Evolutionary conservation across 2,888 invertebrate genomes (phyloP), one percentile per base, ranked within the genome.

Genomic region (Heteromyza rotundicornis): DNA sequence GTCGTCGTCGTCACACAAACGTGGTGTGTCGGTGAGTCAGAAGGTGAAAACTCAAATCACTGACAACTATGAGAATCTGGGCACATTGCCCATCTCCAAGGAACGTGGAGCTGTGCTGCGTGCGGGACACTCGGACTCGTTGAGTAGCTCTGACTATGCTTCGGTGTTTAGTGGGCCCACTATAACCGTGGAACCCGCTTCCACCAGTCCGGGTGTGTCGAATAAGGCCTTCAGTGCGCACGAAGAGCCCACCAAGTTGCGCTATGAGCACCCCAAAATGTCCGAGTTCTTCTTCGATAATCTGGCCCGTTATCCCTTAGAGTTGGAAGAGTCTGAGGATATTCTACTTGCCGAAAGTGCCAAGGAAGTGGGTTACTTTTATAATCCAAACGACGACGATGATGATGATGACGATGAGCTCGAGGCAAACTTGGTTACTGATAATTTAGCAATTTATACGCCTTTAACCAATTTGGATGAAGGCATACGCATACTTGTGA

Each of bases 141-240:
- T 82, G 55, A 83, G 83, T 68, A 83, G 83, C 65, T 82, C 82
- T 55, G 83, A 83, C 61, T 83, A 83, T 63, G 83, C 83, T 10
- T 83, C 83, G 0, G 83, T 83, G 0, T 83, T 82, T 52, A 82
- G 82, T 62, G 82, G 80, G 1, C 78, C 80, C 36, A 67, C 70
- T 7, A 22, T 14, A 7, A 19, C 8, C 16, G 47, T 17, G 16
- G 44, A 40, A 32, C n/a, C 51, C 1, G 24, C 27, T 27, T 24
- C 64, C n/a, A 51, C 56, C 2, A 40, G 16, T 16, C 56, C 23
- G 20, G 53, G 51, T 2, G 56, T 58, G 2, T 19, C 57, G 27
- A 58, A 59, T 20, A 60, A 52, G n/a, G 56, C 44, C n/a, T 51
- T 49, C 10, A n/a, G n/a, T n/a, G 49, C 57, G 24, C 56, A 27